phyloP scores from a whole-genome alignment of 2,888 invertebrate genomes.

The Drosophila rellima region DNA sequence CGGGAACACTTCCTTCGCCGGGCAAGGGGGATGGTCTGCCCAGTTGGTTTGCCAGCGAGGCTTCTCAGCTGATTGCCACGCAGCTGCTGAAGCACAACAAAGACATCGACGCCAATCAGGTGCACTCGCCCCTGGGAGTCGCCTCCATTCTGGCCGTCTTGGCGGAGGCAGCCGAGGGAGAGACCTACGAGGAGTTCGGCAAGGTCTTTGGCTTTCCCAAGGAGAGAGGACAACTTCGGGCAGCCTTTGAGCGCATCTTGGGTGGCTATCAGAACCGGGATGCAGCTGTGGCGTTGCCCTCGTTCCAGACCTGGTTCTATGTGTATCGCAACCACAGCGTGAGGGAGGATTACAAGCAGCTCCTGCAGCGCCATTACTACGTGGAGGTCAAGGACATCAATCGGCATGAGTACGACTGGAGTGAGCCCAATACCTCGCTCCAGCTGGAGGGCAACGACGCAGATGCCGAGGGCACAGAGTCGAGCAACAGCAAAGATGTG shows the following conservation, averaged over 20 bases:
- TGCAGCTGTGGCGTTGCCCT: constrained; percentile 84
- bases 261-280: constrained; percentile 74
- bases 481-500: constrained; percentile 85
- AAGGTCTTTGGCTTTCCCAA: constrained; percentile 87
- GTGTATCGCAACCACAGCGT: constrained; percentile 89
- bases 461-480: constrained; percentile 46
- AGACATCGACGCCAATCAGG: constrained; percentile 87
- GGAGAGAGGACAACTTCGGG: constrained; percentile 83
- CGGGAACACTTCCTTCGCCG: constrained; percentile 26
- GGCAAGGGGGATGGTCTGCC: constrained; percentile 33
- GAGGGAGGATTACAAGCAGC: constrained; percentile 88
- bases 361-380: constrained; percentile 87
- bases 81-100: constrained; percentile 83
- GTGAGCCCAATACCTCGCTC: constrained; percentile 72
- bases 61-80: constrained; percentile 84
- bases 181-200: constrained; percentile 88
- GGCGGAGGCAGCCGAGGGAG: constrained; percentile 88
- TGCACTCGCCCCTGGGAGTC: constrained; percentile 89
- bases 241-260: constrained; percentile 75
- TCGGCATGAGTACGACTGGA: constrained; percentile 80
- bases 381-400: constrained; percentile 88
- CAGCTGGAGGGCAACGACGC: constrained; percentile 49
- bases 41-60: constrained; percentile 76
- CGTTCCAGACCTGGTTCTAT: constrained; percentile 89
- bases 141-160: constrained; percentile 88